Conservation (phyloP, 2,888 invertebrate species). For the Callinectes sapidus region DNA sequence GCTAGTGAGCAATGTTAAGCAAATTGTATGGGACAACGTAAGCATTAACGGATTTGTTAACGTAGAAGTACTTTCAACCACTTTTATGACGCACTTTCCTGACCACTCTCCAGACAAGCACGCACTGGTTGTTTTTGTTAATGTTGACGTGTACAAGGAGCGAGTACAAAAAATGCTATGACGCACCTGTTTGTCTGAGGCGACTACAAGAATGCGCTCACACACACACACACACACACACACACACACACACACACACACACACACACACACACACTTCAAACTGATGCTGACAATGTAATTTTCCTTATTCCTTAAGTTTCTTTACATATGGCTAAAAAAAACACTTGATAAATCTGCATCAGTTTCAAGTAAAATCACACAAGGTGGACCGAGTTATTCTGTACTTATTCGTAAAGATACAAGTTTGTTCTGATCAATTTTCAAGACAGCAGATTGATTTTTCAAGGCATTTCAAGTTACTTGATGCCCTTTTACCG, state of each 20-base stretch:
- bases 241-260: too few relatives aligned
- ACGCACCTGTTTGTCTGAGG: conserved; percentile 5
- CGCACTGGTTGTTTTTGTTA: not conserved
- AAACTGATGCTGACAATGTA: not conserved
- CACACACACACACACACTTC: not conserved
- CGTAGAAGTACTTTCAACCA: not conserved
- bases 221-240: not conserved
- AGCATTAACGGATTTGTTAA: not conserved
- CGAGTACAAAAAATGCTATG: not conserved
- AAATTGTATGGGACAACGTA: not conserved
- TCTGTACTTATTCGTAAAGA: not conserved
- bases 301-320: not conserved
- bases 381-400: not conserved
- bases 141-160: not conserved
- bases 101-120: not conserved
- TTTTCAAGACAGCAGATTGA: not conserved
- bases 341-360: not conserved
- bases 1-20: not conserved
- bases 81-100: not conserved
- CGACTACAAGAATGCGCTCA: not conserved
- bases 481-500: not conserved
- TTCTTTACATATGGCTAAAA: not conserved
- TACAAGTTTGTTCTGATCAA: not conserved
- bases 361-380: not conserved
- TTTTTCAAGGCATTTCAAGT: not conserved